These are phyloP conservation scores for Eptesicus fuscus DNA, from an alignment of 2,113 vertebrate species.

Conservation along the genomic window DNA sequence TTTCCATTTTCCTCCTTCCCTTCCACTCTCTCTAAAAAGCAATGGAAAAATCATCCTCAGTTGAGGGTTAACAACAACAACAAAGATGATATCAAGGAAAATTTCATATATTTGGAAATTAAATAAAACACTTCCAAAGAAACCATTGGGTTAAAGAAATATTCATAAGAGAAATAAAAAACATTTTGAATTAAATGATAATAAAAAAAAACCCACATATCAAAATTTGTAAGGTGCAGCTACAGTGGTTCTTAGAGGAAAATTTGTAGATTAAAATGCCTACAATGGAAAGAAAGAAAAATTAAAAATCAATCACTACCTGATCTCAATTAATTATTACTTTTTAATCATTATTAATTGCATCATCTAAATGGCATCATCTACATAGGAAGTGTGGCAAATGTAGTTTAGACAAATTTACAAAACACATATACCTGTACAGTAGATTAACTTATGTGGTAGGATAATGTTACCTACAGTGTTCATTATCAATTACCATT, in stretches of 20 bases:
- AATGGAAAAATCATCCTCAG: no score
- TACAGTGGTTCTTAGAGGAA: neutral
- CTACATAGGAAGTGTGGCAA: neutral
- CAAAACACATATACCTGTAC: neutral
- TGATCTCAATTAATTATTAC: neutral
- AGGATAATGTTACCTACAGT: neutral
- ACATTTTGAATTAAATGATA: neutral
- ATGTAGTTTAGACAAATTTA: neutral
- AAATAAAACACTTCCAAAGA: neutral
- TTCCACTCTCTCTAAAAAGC: no score
- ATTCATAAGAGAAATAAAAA: neutral
- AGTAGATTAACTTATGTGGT: neutral
- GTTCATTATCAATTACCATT: neutral
- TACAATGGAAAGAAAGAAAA: neutral
- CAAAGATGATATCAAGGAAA: neutral
- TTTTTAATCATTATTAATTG: neutral
- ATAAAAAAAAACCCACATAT: neutral
- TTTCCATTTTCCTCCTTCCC: no score
- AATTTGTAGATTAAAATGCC: constrained; percentile 2
- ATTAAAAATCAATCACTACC: neutral
- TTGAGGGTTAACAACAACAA: no score
- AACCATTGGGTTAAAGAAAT: neutral
- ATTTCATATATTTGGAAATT: neutral
- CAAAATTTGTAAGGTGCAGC: neutral
- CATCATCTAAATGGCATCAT: neutral